phyloP scores from a whole-genome alignment of 2,113 vertebrate genomes.

The human (Homo sapiens) region GRCh38 chr11:86412001-86412500 shows the following conservation, averaged over 20 bases:
- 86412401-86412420: slow-evolving; percentile 83
- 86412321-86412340: background rate
- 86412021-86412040: too few relatives aligned
- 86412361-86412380: slow-evolving; percentile 49
- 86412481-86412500: slow-evolving; percentile 69
- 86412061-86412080: too few relatives aligned
- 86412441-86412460: slow-evolving; percentile 83
- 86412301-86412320: background rate
- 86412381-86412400: slow-evolving; percentile 88
- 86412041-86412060: too few relatives aligned
- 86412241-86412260: background rate
- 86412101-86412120: too few relatives aligned
- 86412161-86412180: too few relatives aligned
- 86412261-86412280: background rate
- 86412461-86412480: slow-evolving; percentile 83
- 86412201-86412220: background rate
- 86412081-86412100: too few relatives aligned
- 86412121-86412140: too few relatives aligned
- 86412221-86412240: background rate
- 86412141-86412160: too few relatives aligned
- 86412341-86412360: background rate
- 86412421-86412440: slow-evolving; percentile 77
- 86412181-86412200: background rate
- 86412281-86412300: slow-evolving; percentile 23
- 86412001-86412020: too few relatives aligned